Percentiles rank a stretch among this genome's conserved stretches.
phyloP scores from a whole-genome alignment of 2,888 invertebrate species.

The Scaptomyza caliginosa region DNA sequence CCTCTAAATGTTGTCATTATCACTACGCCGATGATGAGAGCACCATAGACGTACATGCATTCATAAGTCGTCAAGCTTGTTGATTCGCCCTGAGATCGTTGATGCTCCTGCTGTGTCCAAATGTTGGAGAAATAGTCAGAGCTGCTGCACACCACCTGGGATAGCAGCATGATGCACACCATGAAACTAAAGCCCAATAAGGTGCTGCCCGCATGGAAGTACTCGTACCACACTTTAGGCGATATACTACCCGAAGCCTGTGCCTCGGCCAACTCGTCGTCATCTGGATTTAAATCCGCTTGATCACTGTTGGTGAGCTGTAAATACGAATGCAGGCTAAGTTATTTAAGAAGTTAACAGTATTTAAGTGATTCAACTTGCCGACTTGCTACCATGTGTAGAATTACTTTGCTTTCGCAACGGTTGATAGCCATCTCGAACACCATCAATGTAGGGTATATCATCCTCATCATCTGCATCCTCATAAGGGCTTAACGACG shows the following conservation, averaged over 20 bases:
- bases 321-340: not conserved
- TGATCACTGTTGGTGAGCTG: constrained; percentile 76
- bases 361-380: constrained; percentile 20
- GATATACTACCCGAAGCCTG: constrained; percentile 84
- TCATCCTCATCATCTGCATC: constrained; percentile 80
- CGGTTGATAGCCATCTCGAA: constrained; percentile 77
- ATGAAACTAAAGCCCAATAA: constrained; percentile 84
- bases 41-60: constrained; percentile 83
- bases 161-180: constrained; percentile 84
- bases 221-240: constrained; percentile 83
- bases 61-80: constrained; percentile 80
- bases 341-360: not conserved
- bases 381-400: constrained; percentile 79
- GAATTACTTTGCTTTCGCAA: constrained; percentile 69
- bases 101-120: constrained; percentile 85
- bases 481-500: constrained; percentile 27
- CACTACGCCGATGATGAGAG: constrained; percentile 82
- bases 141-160: constrained; percentile 86
- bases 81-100: constrained; percentile 72
- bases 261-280: constrained; percentile 80
- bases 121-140: constrained; percentile 87
- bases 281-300: constrained; percentile 63
- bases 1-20: constrained; percentile 86
- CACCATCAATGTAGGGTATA: constrained; percentile 84
- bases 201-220: constrained; percentile 85